Percentiles rank a stretch among this genome's conserved stretches.
Evolutionary conservation across 2,797 vertebrate species (phyloP).

Genomic region (Neopelma chrysocephalum): DNA sequence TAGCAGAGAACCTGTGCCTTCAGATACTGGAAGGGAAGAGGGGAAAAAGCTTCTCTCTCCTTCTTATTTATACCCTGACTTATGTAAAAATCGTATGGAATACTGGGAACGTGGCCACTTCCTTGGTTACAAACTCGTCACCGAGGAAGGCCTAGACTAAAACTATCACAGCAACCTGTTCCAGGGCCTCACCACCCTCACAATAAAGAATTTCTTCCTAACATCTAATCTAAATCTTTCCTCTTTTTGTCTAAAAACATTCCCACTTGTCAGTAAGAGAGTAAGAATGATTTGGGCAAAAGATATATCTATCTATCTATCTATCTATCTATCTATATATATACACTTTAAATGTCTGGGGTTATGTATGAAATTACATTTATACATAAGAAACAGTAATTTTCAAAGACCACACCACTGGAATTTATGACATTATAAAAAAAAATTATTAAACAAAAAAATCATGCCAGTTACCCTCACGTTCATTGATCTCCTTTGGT

Average conservation of each 20-base stretch:
- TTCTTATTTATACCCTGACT: too few relatives aligned
- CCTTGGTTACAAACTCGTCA: too few relatives aligned
- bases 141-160: too few relatives aligned
- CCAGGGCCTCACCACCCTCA: background rate
- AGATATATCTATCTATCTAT: too few relatives aligned
- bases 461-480: background rate
- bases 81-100: too few relatives aligned
- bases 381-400: background rate
- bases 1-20: too few relatives aligned
- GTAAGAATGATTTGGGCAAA: background rate
- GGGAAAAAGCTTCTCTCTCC: too few relatives aligned
- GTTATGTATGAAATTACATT: background rate
- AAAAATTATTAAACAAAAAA: background rate
- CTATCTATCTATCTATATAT: too few relatives aligned
- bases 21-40: too few relatives aligned
- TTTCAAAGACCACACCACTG: background rate
- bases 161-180: background rate
- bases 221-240: background rate
- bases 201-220: background rate
- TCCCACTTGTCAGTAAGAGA: background rate
- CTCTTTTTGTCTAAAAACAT: background rate
- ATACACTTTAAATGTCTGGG: fast-evolving
- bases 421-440: background rate
- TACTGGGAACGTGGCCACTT: too few relatives aligned
- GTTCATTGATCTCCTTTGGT: background rate